Evolutionary conservation across 2,113 vertebrate species (phyloP), one percentile per base, ranked within the genome.

Genomic region (Pogonocichla stellata): DNA sequence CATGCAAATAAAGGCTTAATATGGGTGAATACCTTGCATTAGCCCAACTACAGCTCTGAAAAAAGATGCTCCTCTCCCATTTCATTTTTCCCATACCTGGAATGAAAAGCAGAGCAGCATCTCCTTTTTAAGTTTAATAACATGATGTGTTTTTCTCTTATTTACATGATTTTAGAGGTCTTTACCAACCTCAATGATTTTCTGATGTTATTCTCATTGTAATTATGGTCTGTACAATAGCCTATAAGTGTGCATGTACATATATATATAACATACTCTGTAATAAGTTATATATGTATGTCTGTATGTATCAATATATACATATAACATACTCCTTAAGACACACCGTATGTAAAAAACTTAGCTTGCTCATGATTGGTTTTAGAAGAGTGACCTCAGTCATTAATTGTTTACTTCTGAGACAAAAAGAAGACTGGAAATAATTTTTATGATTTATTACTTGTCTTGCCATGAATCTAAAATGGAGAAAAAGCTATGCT

Each of bases 1-100:
- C 13, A 58, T 62, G 11, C 5, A 70, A 60, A 56, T 45, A 48
- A 64, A 70, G 20, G 12, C 3, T 50, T 72, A 24, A 31, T 42
- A 7, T 6, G 3, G 8, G 5, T n/a, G 5, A 36, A 54, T 64
- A 38, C 4, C 1, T 66, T 26, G 4, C 3, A 33, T 47, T 69
- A 42, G 2, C 10, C 67, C 58, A 80, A 20, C 33, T 64, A 43
- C 31, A 47, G 11, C 33, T 72, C 26, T 60, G 23, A 79, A 84
- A 19, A 66, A 42, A 58, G 11, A 47, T 19, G 38, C 6, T 80
- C 2, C 5, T 72, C 33, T 80, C 28, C 8, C 2, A 17, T 73
- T 64, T 82, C 8, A 31, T 62, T 22, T 71, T 57, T 69, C 51
- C 75, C 14, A 42, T 33, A 60, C 5, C 9, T 2, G 1, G 3